Evolutionary conservation across 2,888 invertebrate genomes (phyloP), one percentile per base, ranked within the genome.

Genomic region (Melipona bicolor): DNA sequence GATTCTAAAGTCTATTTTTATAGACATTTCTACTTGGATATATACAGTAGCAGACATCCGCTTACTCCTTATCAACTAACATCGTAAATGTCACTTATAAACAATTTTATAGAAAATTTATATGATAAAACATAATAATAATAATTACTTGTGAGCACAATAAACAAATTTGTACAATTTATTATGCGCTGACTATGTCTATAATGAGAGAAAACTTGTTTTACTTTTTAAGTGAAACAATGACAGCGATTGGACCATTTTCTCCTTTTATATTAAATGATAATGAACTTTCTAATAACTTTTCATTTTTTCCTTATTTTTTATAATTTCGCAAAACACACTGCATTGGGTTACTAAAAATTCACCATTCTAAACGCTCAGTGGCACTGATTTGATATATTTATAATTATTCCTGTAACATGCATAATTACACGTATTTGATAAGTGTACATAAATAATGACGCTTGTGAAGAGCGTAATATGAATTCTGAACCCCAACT

Each of bases 101-200:
- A 94, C 92, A 93, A 92, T 92, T 93, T 92, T 88, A 93, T 93
- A 94, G 93, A 94, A 93, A 93, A 94, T 93, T 93, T 93, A 92
- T 92, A 89, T 92, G 92, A 93, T 93, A 93, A 94, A 94, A 94
- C 89, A 87, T 91, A 90, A 92, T 88, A 90, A 92, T 88, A 84
- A 90, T 91, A 90, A 90, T 93, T 92, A 92, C 89, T 92, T 87
- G 87, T 91, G 91, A 92, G 92, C 92, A 93, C 91, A 88, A 93
- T 94, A 93, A 94, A 93, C 92, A 93, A 93, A 92, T 94, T 94
- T 94, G 93, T 94, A 94, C 94, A 94, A 92, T 93, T 93, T 92
- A 93, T 94, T 94, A 94, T 93, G 94, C 94, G 92, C 91, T 88
- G 92, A 87, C 92, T 91, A 92, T 56, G 71, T 84, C 87, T 91